Percentiles rank a stretch among this genome's conserved stretches.
These are phyloP conservation scores for Drosophila neotestacea DNA, from an alignment of 2,888 invertebrate species.

Conservation along the genomic window DNA sequence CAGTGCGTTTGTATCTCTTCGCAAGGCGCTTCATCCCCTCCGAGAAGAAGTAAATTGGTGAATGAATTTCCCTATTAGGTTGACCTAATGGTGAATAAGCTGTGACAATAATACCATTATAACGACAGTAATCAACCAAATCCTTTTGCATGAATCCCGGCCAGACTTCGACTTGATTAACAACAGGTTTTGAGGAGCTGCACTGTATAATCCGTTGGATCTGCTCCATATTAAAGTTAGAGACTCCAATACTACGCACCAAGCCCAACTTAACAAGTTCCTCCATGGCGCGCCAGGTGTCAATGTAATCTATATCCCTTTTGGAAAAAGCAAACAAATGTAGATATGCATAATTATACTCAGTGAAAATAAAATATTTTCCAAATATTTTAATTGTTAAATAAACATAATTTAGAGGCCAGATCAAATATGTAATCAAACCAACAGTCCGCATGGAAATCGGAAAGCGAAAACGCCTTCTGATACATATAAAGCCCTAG, in stretches of 20 bases:
- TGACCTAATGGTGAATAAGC: constrained; percentile 91
- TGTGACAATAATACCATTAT: constrained; percentile 88
- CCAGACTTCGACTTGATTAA: constrained; percentile 83
- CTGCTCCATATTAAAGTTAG: constrained; percentile 83
- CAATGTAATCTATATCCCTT: constrained; percentile 86
- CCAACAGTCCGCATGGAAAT: no score
- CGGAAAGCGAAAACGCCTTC: no score
- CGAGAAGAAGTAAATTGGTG: constrained; percentile 85
- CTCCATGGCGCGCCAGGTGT: constrained; percentile 83
- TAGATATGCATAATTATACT: no score
- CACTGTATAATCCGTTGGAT: constrained; percentile 78
- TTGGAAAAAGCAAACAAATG: background rate
- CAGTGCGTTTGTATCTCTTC: constrained; percentile 87
- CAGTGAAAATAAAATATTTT: no score
- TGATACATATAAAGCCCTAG: no score
- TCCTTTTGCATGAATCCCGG: constrained; percentile 85
- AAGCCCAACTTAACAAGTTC: constrained; percentile 76
- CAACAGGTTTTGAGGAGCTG: constrained; percentile 81
- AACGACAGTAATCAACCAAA: constrained; percentile 89
- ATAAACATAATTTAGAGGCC: background rate
- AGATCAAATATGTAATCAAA: no score
- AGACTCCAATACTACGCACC: constrained; percentile 82
- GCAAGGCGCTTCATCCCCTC: constrained; percentile 86
- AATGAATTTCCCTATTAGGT: constrained; percentile 86
- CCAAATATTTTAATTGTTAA: no score